These are phyloP conservation scores for Saccostrea glomerata DNA, from an alignment of 1,140 invertebrate species.

Conservation along the genomic window DNA sequence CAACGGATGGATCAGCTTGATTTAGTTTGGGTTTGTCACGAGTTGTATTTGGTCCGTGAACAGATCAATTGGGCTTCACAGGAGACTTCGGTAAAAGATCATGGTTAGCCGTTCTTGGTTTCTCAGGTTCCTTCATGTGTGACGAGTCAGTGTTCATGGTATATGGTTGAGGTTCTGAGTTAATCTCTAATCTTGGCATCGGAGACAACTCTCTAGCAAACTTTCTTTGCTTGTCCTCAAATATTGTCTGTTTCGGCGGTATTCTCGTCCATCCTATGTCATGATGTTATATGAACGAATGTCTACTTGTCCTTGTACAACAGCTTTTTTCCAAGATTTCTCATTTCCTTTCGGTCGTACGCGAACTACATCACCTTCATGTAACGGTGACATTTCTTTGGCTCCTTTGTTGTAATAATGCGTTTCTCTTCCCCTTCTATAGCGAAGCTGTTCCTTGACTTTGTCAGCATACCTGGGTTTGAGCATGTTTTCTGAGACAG, in stretches of 20 bases:
- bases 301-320: background rate
- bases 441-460: conserved; percentile 7
- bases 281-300: conserved; percentile 38
- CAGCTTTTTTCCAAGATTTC: conserved; percentile 42
- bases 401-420: conserved; percentile 1
- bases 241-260: too few species aligned
- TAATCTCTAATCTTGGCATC: too few species aligned
- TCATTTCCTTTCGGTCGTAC: conserved; percentile 38
- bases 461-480: conserved; percentile 7
- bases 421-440: conserved; percentile 32
- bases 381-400: conserved; percentile 39
- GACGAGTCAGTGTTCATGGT: background rate
- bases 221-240: too few species aligned
- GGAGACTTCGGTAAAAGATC: background rate
- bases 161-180: too few species aligned
- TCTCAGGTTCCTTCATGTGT: background rate
- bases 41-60: background rate
- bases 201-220: too few species aligned
- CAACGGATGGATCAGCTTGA: background rate
- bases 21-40: background rate
- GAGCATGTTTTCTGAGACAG: conserved; percentile 33
- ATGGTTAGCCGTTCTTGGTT: background rate
- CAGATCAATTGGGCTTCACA: background rate
- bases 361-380: conserved; percentile 42
- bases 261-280: too few species aligned